These are phyloP conservation scores for Trissolcus japonicus DNA, from an alignment of 2,888 invertebrate species.

Conservation along the genomic window DNA sequence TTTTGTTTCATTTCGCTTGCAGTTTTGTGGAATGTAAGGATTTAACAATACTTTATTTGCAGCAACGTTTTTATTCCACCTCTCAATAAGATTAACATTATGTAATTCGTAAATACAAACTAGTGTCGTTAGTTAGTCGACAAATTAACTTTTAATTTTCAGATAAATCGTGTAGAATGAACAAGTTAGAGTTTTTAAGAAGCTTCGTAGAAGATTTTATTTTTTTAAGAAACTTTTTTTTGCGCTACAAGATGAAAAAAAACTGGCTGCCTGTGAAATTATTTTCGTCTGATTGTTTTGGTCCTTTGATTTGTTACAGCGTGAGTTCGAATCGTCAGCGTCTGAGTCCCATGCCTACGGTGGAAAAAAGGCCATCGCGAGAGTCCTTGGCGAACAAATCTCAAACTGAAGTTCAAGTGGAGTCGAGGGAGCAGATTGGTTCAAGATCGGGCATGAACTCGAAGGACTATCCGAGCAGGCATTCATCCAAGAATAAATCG, in stretches of 20 bases:
- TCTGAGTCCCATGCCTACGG: constrained; percentile 24
- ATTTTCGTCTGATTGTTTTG: neutral
- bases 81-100: too few species aligned
- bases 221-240: too few species aligned
- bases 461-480: constrained; percentile 33
- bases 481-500: constrained; percentile 44
- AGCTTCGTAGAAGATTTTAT: too few species aligned
- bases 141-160: too few species aligned
- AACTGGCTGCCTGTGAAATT: neutral
- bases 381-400: constrained; percentile 35
- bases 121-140: too few species aligned
- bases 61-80: too few species aligned
- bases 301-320: neutral
- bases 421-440: constrained; percentile 35
- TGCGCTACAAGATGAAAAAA: too few species aligned
- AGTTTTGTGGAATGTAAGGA: neutral
- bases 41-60: too few species aligned
- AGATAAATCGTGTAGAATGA: too few species aligned
- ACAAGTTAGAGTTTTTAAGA: too few species aligned
- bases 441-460: constrained; percentile 41
- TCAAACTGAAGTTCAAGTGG: constrained; percentile 40
- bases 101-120: too few species aligned
- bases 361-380: constrained; percentile 27
- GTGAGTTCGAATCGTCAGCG: constrained; percentile 30
- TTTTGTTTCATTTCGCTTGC: neutral